phyloP scores from a whole-genome alignment of 2,888 invertebrate species.

The Acanthosoma haemorrhoidale region DNA sequence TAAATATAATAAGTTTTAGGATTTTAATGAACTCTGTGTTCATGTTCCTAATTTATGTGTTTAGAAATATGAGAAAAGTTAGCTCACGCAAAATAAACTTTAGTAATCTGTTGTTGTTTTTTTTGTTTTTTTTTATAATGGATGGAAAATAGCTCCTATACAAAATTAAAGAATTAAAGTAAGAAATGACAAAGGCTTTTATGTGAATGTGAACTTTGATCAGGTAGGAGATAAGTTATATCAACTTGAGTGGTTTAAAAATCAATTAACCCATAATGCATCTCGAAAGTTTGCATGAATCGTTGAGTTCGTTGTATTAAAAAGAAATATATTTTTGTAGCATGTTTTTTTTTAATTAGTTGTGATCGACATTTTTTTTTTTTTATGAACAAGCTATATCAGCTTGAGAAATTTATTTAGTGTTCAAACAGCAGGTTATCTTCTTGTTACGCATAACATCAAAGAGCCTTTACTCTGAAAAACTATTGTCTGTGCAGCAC shows the following conservation, averaged over 20 bases:
- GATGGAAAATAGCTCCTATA: constrained; percentile 11
- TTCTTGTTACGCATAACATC: not conserved
- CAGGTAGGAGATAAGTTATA: constrained; percentile 7
- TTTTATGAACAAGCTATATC: not conserved
- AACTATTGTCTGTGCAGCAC: constrained; percentile 1
- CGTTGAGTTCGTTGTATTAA: not conserved
- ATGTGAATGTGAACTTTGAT: constrained; percentile 10
- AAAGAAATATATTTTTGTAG: not conserved
- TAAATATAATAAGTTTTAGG: too few species aligned
- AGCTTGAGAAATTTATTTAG: not conserved
- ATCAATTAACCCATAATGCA: constrained; percentile 10
- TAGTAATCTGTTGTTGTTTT: not conserved
- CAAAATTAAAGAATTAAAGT: constrained; percentile 2
- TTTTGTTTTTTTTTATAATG: constrained; percentile 1
- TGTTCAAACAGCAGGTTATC: not conserved
- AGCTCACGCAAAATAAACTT: not conserved
- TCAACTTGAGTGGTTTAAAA: not conserved
- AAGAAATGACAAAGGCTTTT: not conserved
- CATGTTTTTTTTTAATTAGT: not conserved
- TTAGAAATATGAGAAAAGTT: not conserved
- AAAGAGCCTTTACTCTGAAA: not conserved
- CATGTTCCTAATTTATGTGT: not conserved
- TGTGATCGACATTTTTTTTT: not conserved
- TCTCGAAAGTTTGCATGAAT: not conserved
- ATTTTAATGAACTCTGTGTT: too few species aligned